Evolutionary conservation across 2,797 vertebrate species (phyloP).

Genomic region (Pangasius mekongensis): DNA sequence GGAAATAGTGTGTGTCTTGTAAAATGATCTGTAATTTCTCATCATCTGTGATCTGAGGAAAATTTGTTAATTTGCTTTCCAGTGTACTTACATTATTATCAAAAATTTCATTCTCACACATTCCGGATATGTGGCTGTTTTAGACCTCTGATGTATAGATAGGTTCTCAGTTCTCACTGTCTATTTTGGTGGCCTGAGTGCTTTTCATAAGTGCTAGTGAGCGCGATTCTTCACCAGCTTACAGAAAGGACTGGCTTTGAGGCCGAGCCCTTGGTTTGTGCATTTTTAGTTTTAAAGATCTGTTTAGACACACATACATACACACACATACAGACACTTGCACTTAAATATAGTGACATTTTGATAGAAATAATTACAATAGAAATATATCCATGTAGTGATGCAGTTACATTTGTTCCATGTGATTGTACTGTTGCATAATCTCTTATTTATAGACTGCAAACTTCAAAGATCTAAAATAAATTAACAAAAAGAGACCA

Average conservation of each 20-base stretch:
- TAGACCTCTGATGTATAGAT: not conserved
- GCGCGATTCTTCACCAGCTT: not conserved
- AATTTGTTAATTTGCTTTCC: not conserved
- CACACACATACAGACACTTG: not conserved
- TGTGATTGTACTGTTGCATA: not conserved
- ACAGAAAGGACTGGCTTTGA: not conserved
- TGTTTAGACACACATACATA: not conserved
- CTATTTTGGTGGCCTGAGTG: not conserved
- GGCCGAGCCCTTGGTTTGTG: not conserved
- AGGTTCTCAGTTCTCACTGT: not conserved
- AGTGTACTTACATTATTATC: not conserved
- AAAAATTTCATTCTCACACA: not conserved
- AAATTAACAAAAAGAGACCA: not conserved
- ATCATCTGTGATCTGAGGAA: not conserved
- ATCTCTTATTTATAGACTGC: not conserved
- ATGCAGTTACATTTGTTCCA: not conserved
- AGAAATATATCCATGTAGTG: not conserved
- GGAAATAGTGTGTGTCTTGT: not conserved
- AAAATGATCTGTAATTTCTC: not conserved
- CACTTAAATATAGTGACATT: not conserved
- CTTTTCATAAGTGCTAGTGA: not conserved
- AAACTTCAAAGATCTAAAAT: not conserved
- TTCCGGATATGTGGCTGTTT: not conserved
- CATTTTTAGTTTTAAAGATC: conserved; percentile 8
- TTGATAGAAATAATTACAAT: not conserved